phyloP scores from a whole-genome alignment of 2,797 vertebrate genomes.

The Bradypodion pumilum region DNA sequence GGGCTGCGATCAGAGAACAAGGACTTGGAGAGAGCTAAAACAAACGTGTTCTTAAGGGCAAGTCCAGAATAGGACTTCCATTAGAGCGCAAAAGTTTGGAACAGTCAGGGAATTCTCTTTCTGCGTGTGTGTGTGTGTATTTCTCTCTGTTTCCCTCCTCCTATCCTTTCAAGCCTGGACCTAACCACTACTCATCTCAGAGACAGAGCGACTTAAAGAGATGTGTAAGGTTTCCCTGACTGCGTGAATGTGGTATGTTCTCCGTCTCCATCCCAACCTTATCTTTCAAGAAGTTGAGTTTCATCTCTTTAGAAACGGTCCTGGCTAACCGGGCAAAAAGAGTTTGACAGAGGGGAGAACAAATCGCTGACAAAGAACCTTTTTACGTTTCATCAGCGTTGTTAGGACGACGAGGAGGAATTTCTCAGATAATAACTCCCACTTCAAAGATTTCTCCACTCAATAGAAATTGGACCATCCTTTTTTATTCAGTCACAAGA shows the following conservation, averaged over 20 bases:
- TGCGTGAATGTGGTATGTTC: conserved; percentile 60
- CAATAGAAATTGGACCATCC: conserved; percentile 94
- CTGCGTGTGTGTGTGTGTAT: neutral
- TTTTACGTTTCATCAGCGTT: conserved; percentile 97
- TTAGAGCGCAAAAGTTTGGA: neutral
- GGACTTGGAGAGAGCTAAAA: conserved; percentile 45
- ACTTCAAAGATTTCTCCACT: conserved; percentile 91
- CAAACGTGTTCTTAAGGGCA: conserved; percentile 19
- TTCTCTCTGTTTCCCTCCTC: neutral
- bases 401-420: conserved; percentile 96
- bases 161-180: neutral
- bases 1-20: conserved; percentile 44
- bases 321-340: conserved; percentile 86
- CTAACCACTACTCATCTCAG: neutral
- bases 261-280: conserved; percentile 72
- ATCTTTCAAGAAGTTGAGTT: conserved; percentile 76
- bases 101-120: neutral
- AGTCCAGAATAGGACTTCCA: neutral
- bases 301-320: conserved; percentile 83
- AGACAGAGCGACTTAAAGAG: conserved; percentile 41
- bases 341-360: conserved; percentile 91
- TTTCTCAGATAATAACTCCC: conserved; percentile 94
- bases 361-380: conserved; percentile 93
- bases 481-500: conserved; percentile 87
- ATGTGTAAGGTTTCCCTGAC: conserved; percentile 51